phyloP scores from a whole-genome alignment of 92 coral and sea anemone species.

The Porites divaricata region DNA sequence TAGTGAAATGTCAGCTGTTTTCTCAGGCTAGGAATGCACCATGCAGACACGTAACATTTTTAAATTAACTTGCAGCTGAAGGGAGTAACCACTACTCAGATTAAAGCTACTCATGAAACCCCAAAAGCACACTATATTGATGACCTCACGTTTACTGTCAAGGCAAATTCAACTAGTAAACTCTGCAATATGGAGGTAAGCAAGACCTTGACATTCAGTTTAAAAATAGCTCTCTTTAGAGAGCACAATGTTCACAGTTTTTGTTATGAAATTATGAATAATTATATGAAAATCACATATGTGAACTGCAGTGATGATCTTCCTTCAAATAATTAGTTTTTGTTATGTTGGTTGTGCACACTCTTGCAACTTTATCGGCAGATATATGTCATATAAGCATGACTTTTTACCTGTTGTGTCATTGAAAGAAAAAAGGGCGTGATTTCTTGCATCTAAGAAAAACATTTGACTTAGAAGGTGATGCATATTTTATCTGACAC shows the following conservation, averaged over 20 bases:
- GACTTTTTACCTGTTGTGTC: too few species aligned
- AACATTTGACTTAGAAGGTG: too few species aligned
- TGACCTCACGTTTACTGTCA: conserved; percentile 83
- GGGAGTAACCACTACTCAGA: conserved; percentile 16
- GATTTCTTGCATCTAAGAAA: too few species aligned
- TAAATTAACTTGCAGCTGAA: conserved; percentile 53
- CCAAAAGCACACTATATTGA: conserved; percentile 82
- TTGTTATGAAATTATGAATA: not conserved
- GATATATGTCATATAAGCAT: too few species aligned
- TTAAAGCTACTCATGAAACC: conserved; percentile 83
- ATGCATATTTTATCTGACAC: too few species aligned
- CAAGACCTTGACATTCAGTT: not conserved
- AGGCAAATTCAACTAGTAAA: conserved; percentile 36
- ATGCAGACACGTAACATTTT: not conserved
- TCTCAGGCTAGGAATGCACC: not conserved
- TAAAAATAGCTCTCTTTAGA: not conserved
- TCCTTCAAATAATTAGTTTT: too few species aligned
- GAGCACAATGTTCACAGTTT: not conserved
- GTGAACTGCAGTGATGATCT: too few species aligned
- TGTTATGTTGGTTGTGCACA: too few species aligned
- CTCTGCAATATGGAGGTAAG: conserved; percentile 68
- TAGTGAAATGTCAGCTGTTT: too few species aligned
- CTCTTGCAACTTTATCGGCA: too few species aligned
- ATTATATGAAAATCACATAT: too few species aligned
- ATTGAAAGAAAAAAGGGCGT: too few species aligned